phyloP scores from a whole-genome alignment of 2,797 vertebrate species.

The Rhinoraja longicauda region DNA sequence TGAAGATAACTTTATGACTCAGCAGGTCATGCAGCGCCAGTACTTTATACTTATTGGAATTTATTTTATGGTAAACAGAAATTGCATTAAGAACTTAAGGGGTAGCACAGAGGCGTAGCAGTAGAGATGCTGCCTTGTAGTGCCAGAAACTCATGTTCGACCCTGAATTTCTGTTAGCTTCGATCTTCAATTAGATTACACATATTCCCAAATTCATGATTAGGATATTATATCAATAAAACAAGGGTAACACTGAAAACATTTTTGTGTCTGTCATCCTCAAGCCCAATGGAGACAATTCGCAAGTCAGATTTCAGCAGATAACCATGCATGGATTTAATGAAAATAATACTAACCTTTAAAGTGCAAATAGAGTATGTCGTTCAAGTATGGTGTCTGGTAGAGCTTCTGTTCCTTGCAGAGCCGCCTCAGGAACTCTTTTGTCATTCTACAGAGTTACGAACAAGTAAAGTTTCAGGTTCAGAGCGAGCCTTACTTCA shows the following conservation, averaged over 20 bases:
- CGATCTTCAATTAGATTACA: background rate
- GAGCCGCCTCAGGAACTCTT: constrained; percentile 69
- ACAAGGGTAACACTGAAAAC: background rate
- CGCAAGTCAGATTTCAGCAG: background rate
- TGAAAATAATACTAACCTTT: constrained; percentile 66
- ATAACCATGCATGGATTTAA: background rate
- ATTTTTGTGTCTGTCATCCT: background rate
- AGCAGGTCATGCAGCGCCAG: background rate
- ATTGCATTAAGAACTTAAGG: background rate
- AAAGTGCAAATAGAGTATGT: constrained; percentile 82
- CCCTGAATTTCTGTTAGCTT: background rate
- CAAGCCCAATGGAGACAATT: background rate
- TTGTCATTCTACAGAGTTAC: constrained; percentile 71
- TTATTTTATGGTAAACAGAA: background rate
- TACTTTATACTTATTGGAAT: background rate
- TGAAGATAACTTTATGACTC: too few species aligned
- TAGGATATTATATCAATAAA: background rate
- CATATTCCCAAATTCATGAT: background rate
- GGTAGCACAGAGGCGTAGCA: too few species aligned
- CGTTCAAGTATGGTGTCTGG: constrained; percentile 76
- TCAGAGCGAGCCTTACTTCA: background rate
- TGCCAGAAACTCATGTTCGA: too few species aligned
- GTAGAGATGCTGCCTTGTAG: too few species aligned
- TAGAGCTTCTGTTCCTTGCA: constrained; percentile 86
- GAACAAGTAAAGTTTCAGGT: constrained; percentile 20